phyloP scores from a whole-genome alignment of 2,797 vertebrate species.

The Alcedo quadribrachys region DNA sequence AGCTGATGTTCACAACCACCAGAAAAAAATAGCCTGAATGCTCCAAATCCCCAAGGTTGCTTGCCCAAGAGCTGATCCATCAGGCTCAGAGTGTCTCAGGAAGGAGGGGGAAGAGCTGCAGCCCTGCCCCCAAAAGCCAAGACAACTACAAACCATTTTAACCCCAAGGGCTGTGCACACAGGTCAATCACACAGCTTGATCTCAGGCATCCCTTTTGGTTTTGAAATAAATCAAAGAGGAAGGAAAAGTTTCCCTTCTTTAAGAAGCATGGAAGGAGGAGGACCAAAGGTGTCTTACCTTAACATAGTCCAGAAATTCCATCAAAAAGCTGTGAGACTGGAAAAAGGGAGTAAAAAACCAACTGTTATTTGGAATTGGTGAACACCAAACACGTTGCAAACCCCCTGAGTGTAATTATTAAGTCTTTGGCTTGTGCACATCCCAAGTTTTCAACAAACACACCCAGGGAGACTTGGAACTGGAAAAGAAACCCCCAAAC shows the following conservation, averaged over 20 bases:
- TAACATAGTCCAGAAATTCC: conserved; percentile 90
- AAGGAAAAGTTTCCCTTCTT: background rate
- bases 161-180: accelerated
- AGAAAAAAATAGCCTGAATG: background rate
- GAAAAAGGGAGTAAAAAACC: conserved; percentile 50
- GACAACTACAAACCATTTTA: background rate
- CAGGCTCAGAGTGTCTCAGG: background rate
- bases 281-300: conserved; percentile 79
- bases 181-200: background rate
- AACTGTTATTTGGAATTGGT: background rate
- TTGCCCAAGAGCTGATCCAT: background rate
- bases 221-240: background rate
- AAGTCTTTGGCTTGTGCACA: background rate
- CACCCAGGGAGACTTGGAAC: accelerated
- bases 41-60: background rate
- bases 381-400: background rate
- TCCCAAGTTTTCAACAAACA: background rate
- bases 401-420: background rate
- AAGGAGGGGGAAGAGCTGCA: background rate
- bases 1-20: background rate
- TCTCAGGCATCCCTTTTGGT: background rate
- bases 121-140: background rate
- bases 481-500: background rate
- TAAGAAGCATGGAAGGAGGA: background rate
- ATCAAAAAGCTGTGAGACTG: conserved; percentile 90